Evolutionary conservation across 2,113 vertebrate genomes (phyloP).

Genomic region (Ellobius talpinus): DNA sequence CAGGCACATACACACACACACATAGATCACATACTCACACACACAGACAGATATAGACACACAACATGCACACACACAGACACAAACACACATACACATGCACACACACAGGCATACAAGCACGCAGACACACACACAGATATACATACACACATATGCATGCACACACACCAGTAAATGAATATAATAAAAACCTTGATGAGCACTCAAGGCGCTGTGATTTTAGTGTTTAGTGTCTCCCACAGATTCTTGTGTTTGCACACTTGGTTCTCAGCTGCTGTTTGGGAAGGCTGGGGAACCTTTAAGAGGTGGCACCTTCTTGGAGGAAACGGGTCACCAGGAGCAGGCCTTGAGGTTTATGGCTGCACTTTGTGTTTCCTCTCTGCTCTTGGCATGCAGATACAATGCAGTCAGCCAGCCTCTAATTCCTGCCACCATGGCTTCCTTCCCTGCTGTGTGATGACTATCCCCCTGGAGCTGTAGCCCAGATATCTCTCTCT

Average conservation of each 20-base stretch:
- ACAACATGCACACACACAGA: neutral
- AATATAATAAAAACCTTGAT: neutral
- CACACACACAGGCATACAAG: neutral
- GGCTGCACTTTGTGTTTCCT: neutral
- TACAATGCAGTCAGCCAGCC: neutral
- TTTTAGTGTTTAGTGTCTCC: neutral
- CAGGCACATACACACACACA: neutral
- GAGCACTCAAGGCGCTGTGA: neutral
- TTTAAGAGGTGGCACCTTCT: too few relatives aligned
- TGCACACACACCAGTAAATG: neutral
- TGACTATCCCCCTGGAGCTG: too few relatives aligned
- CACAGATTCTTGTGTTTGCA: neutral
- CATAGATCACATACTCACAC: neutral
- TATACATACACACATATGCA: neutral
- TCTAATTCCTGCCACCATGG: too few relatives aligned
- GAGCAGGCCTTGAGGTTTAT: neutral
- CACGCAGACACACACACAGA: neutral
- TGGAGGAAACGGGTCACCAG: neutral
- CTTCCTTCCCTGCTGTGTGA: neutral
- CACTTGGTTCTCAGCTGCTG: neutral
- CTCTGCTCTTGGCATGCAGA: neutral
- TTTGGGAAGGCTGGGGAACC: neutral
- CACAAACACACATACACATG: neutral
- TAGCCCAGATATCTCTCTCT: neutral
- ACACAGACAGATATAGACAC: neutral